A percentile compares a stretch with the other conserved stretches of the same genome.
Conservation (phyloP, 2,888 invertebrate species). For the Orthonevra nobilis region DNA sequence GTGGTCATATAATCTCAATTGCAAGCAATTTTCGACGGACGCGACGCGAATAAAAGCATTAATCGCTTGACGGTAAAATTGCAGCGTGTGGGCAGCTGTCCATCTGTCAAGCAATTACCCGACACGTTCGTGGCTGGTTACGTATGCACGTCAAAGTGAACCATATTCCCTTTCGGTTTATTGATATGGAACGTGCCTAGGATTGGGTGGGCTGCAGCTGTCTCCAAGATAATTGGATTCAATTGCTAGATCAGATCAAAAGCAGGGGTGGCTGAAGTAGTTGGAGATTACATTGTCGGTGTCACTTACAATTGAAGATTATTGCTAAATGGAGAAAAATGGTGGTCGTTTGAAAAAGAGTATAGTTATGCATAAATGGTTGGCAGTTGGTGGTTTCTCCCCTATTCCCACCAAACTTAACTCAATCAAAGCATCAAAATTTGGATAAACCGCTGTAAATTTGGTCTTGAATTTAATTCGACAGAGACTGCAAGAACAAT, state of each 20-base stretch:
- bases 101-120: conserved; percentile 8
- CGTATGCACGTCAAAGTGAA: background rate
- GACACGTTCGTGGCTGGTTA: background rate
- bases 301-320: conserved; percentile 32
- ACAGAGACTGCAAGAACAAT: too few relatives aligned
- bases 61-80: conserved; percentile 4
- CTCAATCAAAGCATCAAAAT: too few relatives aligned
- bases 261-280: background rate
- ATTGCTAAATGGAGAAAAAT: conserved; percentile 25
- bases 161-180: background rate
- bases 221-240: conserved; percentile 25
- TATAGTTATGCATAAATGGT: too few relatives aligned
- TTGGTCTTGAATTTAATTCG: too few relatives aligned
- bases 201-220: background rate
- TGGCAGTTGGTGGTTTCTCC: too few relatives aligned
- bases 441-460: too few relatives aligned
- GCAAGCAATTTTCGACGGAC: conserved; percentile 1
- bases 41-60: background rate
- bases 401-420: too few relatives aligned
- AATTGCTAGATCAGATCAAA: conserved; percentile 10
- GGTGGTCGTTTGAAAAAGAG: too few relatives aligned
- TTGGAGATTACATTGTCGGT: conserved; percentile 8
- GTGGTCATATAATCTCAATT: background rate
- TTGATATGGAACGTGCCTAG: conserved; percentile 31
- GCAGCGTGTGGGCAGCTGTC: conserved; percentile 1